These are phyloP conservation scores for Hirudinaria manillensis DNA, from an alignment of 2,888 invertebrate genomes.

Conservation along the genomic window DNA sequence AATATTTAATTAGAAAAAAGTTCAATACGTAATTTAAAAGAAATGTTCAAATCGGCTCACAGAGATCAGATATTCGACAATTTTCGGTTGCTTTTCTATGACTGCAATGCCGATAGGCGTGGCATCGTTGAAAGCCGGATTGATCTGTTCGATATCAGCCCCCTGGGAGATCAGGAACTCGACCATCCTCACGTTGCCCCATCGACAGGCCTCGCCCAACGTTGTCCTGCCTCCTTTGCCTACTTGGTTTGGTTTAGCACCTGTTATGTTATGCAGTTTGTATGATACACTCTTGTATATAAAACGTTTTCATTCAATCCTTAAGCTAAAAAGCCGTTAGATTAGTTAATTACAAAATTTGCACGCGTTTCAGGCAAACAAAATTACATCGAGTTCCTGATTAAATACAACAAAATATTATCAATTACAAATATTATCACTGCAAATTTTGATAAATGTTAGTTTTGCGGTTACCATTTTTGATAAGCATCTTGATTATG, in stretches of 20 bases:
- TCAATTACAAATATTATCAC: no score
- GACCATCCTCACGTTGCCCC: slow-evolving; percentile 37
- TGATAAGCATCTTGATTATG: slow-evolving; percentile 31
- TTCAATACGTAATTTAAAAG: neutral
- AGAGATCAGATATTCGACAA: slow-evolving; percentile 37
- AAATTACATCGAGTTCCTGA: no score
- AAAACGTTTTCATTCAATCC: neutral
- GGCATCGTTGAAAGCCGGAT: slow-evolving; percentile 37
- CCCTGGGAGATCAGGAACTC: slow-evolving; percentile 35
- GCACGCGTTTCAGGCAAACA: no score
- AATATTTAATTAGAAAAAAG: no score
- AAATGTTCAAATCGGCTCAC: slow-evolving; percentile 20
- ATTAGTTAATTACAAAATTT: no score
- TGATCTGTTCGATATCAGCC: slow-evolving; percentile 38
- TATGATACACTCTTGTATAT: neutral
- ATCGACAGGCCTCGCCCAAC: slow-evolving; percentile 39
- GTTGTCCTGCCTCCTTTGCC: slow-evolving; percentile 38
- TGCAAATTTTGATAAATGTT: no score
- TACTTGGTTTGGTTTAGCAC: slow-evolving; percentile 38
- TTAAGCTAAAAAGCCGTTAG: no score
- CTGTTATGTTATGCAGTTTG: slow-evolving; percentile 8
- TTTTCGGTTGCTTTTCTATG: slow-evolving; percentile 30
- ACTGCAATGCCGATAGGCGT: slow-evolving; percentile 39
- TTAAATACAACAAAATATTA: no score
- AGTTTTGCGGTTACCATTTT: slow-evolving; percentile 14